Evolutionary conservation across 1,140 invertebrate genomes (phyloP), one percentile per base, ranked within the genome.

Genomic region (Papilio aristodemus): DNA sequence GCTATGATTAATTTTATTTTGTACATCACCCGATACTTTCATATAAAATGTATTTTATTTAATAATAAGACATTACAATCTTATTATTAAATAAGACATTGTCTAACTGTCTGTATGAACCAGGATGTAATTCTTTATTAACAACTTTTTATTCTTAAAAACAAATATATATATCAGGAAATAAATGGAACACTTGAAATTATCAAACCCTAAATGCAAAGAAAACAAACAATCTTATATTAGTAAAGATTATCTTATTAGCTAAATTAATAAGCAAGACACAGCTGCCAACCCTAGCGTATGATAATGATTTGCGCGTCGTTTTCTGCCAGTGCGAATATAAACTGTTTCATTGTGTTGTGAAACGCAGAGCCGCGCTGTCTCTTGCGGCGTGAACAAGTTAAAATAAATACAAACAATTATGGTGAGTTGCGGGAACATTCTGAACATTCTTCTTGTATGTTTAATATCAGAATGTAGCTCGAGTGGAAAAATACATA

Each of bases 391-490:
- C 13, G 19, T 64, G 14, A 64, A 25, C 38, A 64, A 64, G 37
- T 41, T 32, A 19, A 8, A 9, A 39, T n/a, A n/a, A n/a, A n/a
- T n/a, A 58, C 25, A 41, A 63, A 46, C 37, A 27, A 64, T n/a
- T n/a, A n/a, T 64, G 60, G 38, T 64, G 60, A 43, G 38, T 64
- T 64, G n/a, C 38, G 43, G 19, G 38, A n/a, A 8, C 38, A 25
- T 43, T 64, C 38, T 22, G 2, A 8, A 7, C 25, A 8, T 64
- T 36, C 7, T 60, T 41, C 17, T 64, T 27, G 22, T 43, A 41
- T 64, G 60, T 25, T 25, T 64, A 13, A n/a, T 64, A 36, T 32
- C 19, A 64, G 37, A 43, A 41, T 64, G 60, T 60, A 38, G 32
- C 19, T 37, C 59, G 36, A 38, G 36, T 37, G 14, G 36, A 39